Conservation (phyloP, 2,113 vertebrate species). For the Oenanthe oenanthe region DNA sequence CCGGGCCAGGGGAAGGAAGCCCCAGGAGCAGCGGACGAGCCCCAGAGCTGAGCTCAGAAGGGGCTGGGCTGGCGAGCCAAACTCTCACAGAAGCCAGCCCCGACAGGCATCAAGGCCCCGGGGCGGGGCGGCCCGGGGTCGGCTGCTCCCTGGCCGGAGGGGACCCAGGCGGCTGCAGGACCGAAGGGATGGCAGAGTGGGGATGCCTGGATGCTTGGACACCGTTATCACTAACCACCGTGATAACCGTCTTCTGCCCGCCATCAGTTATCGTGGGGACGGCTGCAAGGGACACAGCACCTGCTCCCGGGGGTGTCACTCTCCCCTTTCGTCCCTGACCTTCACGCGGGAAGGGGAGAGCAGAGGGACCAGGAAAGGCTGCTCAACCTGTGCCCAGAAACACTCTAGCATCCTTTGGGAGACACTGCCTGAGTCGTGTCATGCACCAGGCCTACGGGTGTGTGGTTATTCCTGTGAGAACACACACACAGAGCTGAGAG, state of each 20-base stretch:
- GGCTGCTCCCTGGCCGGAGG: background rate
- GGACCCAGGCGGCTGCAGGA: rapidly evolving
- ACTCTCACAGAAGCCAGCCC: too few relatives aligned
- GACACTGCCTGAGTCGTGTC: background rate
- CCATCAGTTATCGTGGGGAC: background rate
- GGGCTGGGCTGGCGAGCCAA: rapidly evolving
- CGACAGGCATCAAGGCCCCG: background rate
- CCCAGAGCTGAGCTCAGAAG: rapidly evolving
- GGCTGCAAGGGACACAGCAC: background rate
- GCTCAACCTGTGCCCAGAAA: background rate
- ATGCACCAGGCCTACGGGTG: rapidly evolving
- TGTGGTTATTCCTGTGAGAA: background rate
- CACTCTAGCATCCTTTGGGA: background rate
- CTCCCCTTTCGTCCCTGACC: background rate
- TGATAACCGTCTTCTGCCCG: background rate
- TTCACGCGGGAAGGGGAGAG: background rate
- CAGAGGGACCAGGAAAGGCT: background rate
- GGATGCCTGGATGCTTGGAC: background rate
- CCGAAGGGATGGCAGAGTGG: rapidly evolving
- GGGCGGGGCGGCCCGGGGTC: rapidly evolving
- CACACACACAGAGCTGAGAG: background rate
- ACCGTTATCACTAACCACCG: background rate
- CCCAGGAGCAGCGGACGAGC: background rate
- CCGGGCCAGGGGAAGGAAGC: background rate
- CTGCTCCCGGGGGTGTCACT: background rate